Base-by-base conservation (phyloP, 2,888 invertebrate species). In the Caenorhabditis macrosperma region DNA sequence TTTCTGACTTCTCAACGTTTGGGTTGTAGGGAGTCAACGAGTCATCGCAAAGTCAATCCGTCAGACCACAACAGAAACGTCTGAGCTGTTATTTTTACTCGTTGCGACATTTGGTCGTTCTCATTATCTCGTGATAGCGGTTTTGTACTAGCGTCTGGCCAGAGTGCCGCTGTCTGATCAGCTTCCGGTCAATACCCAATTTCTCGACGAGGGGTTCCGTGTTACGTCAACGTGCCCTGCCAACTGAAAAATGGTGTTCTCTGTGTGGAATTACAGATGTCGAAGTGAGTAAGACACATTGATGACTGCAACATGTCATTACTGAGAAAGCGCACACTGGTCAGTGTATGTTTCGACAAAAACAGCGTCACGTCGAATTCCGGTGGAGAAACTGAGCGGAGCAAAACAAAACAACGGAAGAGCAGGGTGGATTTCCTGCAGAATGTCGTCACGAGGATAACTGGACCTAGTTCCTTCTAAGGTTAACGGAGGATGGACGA, bases 271-370 rank as follows among this genome's bases (percentile, higher is more conserved):
- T 33, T 35, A 46, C n/a, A 44, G 38, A 38, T 41, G 24, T 48
- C 48, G 9, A 57, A 17, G 50, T 38, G 50, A 55, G 48, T 38
- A 59, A 64, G 48, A 52, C 38, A 74, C 41, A 64, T 48, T 17
- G 48, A 55, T 57, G 74, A 46, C 74, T 74, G 64, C 74, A 74
- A 64, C 74, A 64, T 74, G 64, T 17, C 57, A 74, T 74, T 74
- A 74, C 64, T 41, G 55, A 28, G 35, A 59, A 54, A 50, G 28
- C 48, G 52, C 33, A 17, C 10, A 24, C 6, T 9, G 44, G 9
- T 44, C 44, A 44, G 44, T 44, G 44, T 44, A 52, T 74, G 61
- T 59, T 63, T 63, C 38, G 48, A 57, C 2, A 7, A 72, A 72
- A 72, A 63, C 20, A 33, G 24, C 59, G 44, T 15, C 59, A 52